A percentile compares a stretch with the other conserved stretches of the same genome.
Conservation (phyloP, 2,113 vertebrate species). For the Probosciger aterrimus region DNA sequence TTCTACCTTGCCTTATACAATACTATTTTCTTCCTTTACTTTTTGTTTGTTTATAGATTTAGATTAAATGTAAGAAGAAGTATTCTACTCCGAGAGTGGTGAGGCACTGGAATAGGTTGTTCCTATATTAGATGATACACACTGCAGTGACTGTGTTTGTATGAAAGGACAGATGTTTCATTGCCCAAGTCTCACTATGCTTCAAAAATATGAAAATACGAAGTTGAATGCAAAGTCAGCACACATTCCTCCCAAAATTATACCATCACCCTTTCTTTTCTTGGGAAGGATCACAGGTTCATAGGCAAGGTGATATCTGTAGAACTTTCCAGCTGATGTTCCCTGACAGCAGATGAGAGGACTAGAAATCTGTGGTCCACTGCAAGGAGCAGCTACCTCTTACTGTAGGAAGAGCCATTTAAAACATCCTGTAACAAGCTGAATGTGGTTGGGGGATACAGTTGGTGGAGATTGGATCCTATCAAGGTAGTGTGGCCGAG, state of each 20-base stretch:
- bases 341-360: not conserved
- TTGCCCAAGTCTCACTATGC: not conserved
- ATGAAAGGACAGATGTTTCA: not conserved
- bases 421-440: not conserved
- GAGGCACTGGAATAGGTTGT: not conserved
- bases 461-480: not conserved
- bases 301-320: not conserved
- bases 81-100: not conserved
- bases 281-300: not conserved
- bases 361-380: not conserved
- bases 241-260: not conserved
- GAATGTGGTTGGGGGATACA: not conserved
- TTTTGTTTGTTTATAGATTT: not conserved
- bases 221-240: not conserved
- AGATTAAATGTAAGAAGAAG: not conserved
- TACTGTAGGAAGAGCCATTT: not conserved
- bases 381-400: not conserved
- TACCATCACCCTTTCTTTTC: not conserved
- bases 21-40: not conserved
- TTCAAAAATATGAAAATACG: not conserved
- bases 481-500: slow-evolving; percentile 75
- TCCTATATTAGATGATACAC: not conserved
- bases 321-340: not conserved
- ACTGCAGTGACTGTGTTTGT: not conserved
- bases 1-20: not conserved